Evolutionary conservation across 2,113 vertebrate species (phyloP), one percentile per base, ranked within the genome.

Genomic region (Rallus limicola): DNA sequence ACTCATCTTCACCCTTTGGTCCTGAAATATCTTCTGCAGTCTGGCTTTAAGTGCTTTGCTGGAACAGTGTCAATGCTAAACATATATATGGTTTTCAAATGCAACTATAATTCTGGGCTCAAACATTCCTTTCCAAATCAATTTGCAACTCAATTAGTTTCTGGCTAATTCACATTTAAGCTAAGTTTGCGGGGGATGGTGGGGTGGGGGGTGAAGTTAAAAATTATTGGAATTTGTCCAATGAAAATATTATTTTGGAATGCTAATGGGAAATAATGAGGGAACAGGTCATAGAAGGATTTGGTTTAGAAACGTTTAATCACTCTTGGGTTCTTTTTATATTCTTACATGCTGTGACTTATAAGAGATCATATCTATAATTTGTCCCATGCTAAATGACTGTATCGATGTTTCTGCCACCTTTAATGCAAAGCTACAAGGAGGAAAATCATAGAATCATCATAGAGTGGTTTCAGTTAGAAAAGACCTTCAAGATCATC

Each of bases 1-100:
- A 63, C 19, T 78, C 74, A 71, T 83, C 83, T 62, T 63, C 38
- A 86, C 50, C 58, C 71, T 84, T 81, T 2, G 3, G 48, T 76
- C 44, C 58, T 91, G 62, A 93, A 92, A 89, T 72, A 79, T 63
- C 86, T 84, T 84, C 74, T 64, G 24, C 86, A 86, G 44, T 64
- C 90, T 92, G 88, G 10, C 26, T 56, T 67, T 86, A 92, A 95
- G 80, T 90, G 77, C 48, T 86, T 83, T 83, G 34, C 82, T 96
- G 92, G 93, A 96, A 67, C 21, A 48, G 42, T 16, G 63, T 86
- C 88, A 93, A 31, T 62, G 64, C 65, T 58, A 78, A 85, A 44
- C n/a, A 5, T 74, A 63, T 29, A 81, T 60, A 44, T 29, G 44
- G 31, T 72, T 86, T 84, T 92, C 53, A 94, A 83, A 90, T 79